Evolutionary conservation across 2,797 vertebrate species (phyloP).

Genomic region (Jordanella pulchra): DNA sequence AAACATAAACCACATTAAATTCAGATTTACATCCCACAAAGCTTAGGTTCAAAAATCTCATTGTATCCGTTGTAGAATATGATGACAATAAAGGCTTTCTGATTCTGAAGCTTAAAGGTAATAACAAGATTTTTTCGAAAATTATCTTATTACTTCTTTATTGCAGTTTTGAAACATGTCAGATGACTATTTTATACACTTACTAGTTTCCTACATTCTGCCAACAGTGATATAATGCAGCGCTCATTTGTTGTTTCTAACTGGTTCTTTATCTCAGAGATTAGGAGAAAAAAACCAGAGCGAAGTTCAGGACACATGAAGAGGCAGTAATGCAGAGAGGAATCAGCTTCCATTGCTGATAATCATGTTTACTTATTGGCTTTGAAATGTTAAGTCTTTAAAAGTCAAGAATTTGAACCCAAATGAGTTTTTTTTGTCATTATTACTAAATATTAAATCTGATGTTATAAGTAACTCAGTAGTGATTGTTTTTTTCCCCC

Average conservation of each 20-base stretch:
- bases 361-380: neutral
- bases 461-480: too few relatives aligned
- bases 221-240: neutral
- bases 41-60: too few relatives aligned
- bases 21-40: neutral
- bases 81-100: too few relatives aligned
- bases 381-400: neutral
- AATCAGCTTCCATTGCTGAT: neutral
- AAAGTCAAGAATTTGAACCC: too few relatives aligned
- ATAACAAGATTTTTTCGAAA: too few relatives aligned
- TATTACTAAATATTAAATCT: too few relatives aligned
- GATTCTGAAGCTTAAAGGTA: neutral
- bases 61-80: too few relatives aligned
- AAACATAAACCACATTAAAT: neutral
- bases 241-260: constrained; percentile 5
- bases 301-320: constrained; percentile 1
- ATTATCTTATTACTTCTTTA: too few relatives aligned
- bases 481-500: too few relatives aligned
- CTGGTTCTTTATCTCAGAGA: neutral
- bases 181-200: neutral
- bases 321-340: too few relatives aligned
- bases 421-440: too few relatives aligned
- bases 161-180: too few relatives aligned
- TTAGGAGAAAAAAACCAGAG: neutral
- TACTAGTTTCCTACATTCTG: neutral